Conservation (phyloP, 2,888 invertebrate genomes). For the Euplexia lucipara region DNA sequence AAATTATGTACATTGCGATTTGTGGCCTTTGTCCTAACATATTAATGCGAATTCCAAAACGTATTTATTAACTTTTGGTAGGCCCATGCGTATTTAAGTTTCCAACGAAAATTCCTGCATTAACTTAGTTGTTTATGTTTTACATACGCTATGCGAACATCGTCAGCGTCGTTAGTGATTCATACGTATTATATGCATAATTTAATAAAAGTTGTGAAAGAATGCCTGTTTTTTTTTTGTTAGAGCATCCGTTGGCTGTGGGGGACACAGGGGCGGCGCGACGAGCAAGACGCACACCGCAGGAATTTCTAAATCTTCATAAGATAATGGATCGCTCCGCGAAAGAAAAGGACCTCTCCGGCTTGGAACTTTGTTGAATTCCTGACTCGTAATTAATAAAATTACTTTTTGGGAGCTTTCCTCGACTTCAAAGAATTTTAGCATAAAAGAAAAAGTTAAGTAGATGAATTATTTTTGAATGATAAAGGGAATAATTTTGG, state of each 20-base stretch:
- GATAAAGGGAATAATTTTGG: constrained; percentile 88
- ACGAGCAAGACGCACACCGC: constrained; percentile 81
- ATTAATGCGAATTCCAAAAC: constrained; percentile 75
- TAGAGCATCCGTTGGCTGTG: constrained; percentile 48
- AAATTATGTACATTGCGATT: constrained; percentile 69
- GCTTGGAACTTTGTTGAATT: constrained; percentile 90
- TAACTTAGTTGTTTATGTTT: constrained; percentile 53
- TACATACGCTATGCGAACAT: constrained; percentile 31
- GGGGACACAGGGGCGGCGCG: constrained; percentile 40
- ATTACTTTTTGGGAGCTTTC: constrained; percentile 91
- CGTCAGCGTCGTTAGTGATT: constrained; percentile 35
- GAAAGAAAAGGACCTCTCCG: constrained; percentile 89
- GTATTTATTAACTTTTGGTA: constrained; percentile 71
- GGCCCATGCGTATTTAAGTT: constrained; percentile 47
- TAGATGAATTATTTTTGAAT: constrained; percentile 90
- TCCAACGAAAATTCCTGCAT: constrained; percentile 46
- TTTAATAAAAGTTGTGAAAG: constrained; percentile 67
- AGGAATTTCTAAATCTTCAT: constrained; percentile 90
- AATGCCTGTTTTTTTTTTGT: constrained; percentile 61
- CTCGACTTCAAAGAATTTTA: constrained; percentile 90
- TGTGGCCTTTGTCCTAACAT: constrained; percentile 69
- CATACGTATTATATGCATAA: constrained; percentile 51
- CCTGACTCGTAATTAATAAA: constrained; percentile 91
- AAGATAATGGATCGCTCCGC: constrained; percentile 90
- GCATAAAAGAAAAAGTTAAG: constrained; percentile 90